Base-by-base conservation (phyloP, 2,113 vertebrate genomes). In the Lepidothrix coronata region DNA sequence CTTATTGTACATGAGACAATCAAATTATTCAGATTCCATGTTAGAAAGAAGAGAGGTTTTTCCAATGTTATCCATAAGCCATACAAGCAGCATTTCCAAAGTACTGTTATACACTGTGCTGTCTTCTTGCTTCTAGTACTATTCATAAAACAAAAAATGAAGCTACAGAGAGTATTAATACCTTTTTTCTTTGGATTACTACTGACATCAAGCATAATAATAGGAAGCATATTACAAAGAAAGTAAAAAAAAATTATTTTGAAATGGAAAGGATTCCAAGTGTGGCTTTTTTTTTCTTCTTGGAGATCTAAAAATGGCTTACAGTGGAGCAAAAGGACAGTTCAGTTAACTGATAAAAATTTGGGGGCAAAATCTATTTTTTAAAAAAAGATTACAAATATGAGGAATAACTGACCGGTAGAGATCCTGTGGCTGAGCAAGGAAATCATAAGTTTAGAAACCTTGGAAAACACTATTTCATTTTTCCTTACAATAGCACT, bases 311-410 rank as follows among this genome's bases (percentile, higher is more conserved):
- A 88, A 89, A 90, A 83, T 62, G 90, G 11, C 21, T 94, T 55
- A 27, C 4, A 35, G 11, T 43, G 23, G 20, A 91, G 35, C 25
- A 83, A 85, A 43, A 74, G 6, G 11, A 39, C n/a, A 80, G 23
- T 71, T 91, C 54, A 43, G 37, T 39, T 93, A 63, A 89, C 31
- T 51, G 54, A 88, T 85, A 88, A 73, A 88, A 28, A 80, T 31
- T 92, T 51, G 62, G 51, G 15, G 19, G 11, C 5, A 77, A 93
- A 93, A 70, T 49, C 51, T 74, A 66, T 77, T 92, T 90, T 77
- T 77, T 96, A 72, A 92, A 80, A 92, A 17, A 20, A 70, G 57
- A 54, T 54, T 75, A 72, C 25, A 92, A 62, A 77, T 85, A 48
- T 43, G 52, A 72, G 55, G 41, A 93, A 82, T 46, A 89, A 52